These are phyloP conservation scores for Monomorium pharaonis DNA, from an alignment of 1,140 invertebrate species.

Conservation along the genomic window DNA sequence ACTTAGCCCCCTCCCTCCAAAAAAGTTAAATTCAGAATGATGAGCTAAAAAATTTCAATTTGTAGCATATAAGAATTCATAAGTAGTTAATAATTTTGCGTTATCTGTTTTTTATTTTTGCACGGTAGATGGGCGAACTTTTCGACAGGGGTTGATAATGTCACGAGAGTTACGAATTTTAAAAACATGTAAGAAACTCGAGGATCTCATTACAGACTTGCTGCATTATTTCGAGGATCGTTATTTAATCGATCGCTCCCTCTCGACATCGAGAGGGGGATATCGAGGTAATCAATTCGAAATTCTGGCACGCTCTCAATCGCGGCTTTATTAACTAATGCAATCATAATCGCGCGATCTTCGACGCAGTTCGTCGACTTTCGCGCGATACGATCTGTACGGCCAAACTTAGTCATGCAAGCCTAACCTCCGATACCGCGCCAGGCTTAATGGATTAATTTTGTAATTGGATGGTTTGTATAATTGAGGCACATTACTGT, in stretches of 20 bases:
- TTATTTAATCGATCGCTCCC: conserved; percentile 18
- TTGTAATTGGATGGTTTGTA: conserved; percentile 75
- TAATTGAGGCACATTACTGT: conserved; percentile 61
- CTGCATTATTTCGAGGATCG: neutral
- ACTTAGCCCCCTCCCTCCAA: too few relatives aligned
- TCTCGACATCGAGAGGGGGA: too few relatives aligned
- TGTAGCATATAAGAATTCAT: too few relatives aligned
- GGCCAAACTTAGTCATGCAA: conserved; percentile 8
- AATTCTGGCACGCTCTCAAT: neutral
- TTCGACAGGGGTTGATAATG: too few relatives aligned
- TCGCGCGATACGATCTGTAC: conserved; percentile 3
- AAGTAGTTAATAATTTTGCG: too few relatives aligned
- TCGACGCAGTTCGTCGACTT: neutral
- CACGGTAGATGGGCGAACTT: too few relatives aligned
- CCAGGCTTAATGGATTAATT: conserved; percentile 76
- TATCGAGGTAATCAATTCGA: neutral
- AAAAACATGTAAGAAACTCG: neutral
- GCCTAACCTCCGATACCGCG: conserved; percentile 19
- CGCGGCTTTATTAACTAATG: conserved; percentile 43
- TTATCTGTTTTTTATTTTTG: too few relatives aligned
- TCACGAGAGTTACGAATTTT: neutral
- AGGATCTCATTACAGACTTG: neutral
- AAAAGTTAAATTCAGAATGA: too few relatives aligned
- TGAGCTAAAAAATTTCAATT: too few relatives aligned
- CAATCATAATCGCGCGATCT: conserved; percentile 33